Base-by-base conservation (phyloP, 64 coral and sea anemone species). In the Acropora tenuis region DNA sequence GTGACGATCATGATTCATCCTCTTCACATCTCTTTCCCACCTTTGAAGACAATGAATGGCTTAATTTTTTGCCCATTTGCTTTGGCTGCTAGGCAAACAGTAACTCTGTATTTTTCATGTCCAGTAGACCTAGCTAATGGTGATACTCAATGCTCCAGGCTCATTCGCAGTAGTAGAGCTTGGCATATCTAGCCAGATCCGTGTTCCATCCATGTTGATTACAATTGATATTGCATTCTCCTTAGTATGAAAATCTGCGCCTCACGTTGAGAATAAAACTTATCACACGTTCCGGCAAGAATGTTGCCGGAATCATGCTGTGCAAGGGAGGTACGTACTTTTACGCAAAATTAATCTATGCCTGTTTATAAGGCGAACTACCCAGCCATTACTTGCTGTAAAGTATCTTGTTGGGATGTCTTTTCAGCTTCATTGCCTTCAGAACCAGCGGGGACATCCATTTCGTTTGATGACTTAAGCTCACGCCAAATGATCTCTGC, bases 401-500 rank as follows among this genome's bases (percentile, higher is more conserved):
- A 78, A 78, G 76, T n/a, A n/a, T 49, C 76, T 78, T 78, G 45
- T 78, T 78, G 45, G 76, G 76, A 78, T 78, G 50, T 78, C n/a
- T 78, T 47, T 16, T 78, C n/a, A n/a, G n/a, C n/a, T n/a, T n/a
- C 46, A 15, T 78, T 78, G 76, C n/a, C 46, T 44, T 78, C 76
- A 78, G 76, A 78, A 78, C 45, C 76, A 78, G 76, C 45, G 47
- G 76, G 11, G 76, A 49, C 76, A 78, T 78, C 13, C 1, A 47
- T 78, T 49, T 18, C 72, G 86, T 76, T 88, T 13, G 47, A n/a
- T 76, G 86, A 75, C 86, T 61, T 88, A 43, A 88, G 71, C 43
- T 73, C 75, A 75, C 49, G 69, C 86, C 86, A 88, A 76, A 88
- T 88, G 86, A 76, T 75, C 86, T 88, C 86, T 88, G 48, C 71